phyloP scores from a whole-genome alignment of 1,140 invertebrate species.

The Tachypleus tridentatus region DNA sequence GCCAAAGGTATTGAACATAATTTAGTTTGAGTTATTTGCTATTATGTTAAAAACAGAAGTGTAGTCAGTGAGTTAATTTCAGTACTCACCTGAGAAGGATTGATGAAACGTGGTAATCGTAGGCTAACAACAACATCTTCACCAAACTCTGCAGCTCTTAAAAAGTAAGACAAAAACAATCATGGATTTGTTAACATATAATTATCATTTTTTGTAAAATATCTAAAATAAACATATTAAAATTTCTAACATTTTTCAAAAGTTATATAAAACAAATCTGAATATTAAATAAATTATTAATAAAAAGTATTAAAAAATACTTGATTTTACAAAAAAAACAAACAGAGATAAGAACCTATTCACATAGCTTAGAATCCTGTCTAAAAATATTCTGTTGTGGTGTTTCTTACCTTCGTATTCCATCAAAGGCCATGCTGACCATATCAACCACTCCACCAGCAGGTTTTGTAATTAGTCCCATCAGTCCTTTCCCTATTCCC shows the following conservation, averaged over 20 bases:
- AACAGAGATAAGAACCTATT: background rate
- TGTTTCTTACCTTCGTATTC: slow-evolving; percentile 45
- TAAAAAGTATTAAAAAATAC: background rate
- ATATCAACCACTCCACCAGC: slow-evolving; percentile 88
- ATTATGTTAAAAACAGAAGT: too few species aligned
- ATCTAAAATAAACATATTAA: too few species aligned
- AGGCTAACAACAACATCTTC: slow-evolving; percentile 49
- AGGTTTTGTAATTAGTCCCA: slow-evolving; percentile 86
- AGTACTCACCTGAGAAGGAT: slow-evolving; percentile 45
- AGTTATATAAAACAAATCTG: too few species aligned
- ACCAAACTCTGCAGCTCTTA: slow-evolving; percentile 51
- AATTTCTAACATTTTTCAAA: too few species aligned
- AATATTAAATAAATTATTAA: slow-evolving; percentile 10
- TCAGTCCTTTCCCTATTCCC: slow-evolving; percentile 86
- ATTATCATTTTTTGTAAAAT: too few species aligned
- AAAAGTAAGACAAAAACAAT: too few species aligned
- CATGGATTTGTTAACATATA: too few species aligned
- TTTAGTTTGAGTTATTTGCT: too few species aligned
- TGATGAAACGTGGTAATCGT: slow-evolving; percentile 54
- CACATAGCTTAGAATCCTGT: background rate
- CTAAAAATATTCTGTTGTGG: background rate
- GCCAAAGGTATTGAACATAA: too few species aligned
- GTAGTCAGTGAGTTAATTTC: too few species aligned
- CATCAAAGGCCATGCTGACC: slow-evolving; percentile 52
- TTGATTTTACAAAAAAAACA: background rate